Evolutionary conservation across 2,888 invertebrate species (phyloP).

Genomic region (Matsumyia berberina): DNA sequence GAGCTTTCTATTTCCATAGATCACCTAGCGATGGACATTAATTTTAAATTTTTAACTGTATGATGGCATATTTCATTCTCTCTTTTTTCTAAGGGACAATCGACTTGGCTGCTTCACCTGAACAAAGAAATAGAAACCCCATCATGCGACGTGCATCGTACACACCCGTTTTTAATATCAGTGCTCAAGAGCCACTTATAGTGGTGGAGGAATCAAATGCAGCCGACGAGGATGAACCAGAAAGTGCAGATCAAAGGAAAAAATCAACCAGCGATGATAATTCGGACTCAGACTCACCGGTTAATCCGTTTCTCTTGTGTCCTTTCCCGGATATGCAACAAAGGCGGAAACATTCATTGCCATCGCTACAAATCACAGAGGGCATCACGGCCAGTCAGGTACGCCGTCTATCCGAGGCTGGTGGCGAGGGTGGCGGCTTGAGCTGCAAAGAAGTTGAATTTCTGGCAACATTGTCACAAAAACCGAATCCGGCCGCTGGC

Average conservation of each 20-base stretch:
- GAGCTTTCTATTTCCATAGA: too few species aligned
- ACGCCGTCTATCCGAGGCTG: constrained; percentile 91
- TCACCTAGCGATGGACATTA: too few species aligned
- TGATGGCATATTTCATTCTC: not conserved
- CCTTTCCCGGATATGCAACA: constrained; percentile 91
- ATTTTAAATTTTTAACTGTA: not conserved
- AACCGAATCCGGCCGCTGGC: constrained; percentile 87
- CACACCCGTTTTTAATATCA: constrained; percentile 86
- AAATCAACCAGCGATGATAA: constrained; percentile 85
- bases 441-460: constrained; percentile 93
- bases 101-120: constrained; percentile 37
- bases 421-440: constrained; percentile 89
- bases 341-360: constrained; percentile 92
- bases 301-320: constrained; percentile 92
- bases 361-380: constrained; percentile 92
- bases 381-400: constrained; percentile 95
- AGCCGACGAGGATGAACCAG: constrained; percentile 88
- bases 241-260: constrained; percentile 83
- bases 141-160: constrained; percentile 89
- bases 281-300: constrained; percentile 91
- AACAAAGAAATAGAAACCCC: constrained; percentile 32
- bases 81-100: constrained; percentile 52
- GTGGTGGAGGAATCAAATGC: constrained; percentile 92
- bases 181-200: constrained; percentile 90
- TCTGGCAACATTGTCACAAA: constrained; percentile 92